Percentiles rank a stretch among this genome's conserved stretches.
Conservation (phyloP, 2,113 vertebrate species). For the Rhinolophus sinicus region DNA sequence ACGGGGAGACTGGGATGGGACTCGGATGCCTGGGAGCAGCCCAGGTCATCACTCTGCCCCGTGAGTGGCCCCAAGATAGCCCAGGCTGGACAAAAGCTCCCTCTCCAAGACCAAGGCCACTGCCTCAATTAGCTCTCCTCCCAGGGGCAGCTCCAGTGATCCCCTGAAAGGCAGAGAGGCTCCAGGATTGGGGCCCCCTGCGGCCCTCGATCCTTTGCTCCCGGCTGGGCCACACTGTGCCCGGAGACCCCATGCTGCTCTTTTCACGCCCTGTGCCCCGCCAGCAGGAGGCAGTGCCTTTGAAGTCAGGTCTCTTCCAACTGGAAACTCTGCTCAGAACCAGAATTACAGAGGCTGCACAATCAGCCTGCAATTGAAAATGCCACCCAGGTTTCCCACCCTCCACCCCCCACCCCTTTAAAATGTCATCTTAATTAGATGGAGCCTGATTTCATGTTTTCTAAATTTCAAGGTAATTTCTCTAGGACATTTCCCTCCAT, state of each 20-base stretch:
- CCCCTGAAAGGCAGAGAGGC: conserved; percentile 58
- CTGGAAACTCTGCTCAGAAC: conserved; percentile 64
- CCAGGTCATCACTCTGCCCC: not conserved
- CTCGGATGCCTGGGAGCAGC: too few relatives aligned
- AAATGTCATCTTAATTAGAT: conserved; percentile 21
- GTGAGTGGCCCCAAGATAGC: not conserved
- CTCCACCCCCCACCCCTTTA: accelerated
- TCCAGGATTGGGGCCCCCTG: not conserved
- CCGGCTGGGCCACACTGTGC: conserved; percentile 16
- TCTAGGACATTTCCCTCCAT: conserved; percentile 63
- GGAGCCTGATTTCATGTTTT: conserved; percentile 56
- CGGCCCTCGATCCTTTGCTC: conserved; percentile 51
- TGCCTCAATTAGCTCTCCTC: conserved; percentile 43
- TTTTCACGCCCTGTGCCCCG: conserved; percentile 34
- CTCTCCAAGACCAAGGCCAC: conserved; percentile 10
- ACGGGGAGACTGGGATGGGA: not conserved
- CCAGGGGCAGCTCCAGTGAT: conserved; percentile 2
- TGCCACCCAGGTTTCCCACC: accelerated
- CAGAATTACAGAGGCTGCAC: conserved; percentile 59
- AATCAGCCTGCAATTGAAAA: conserved; percentile 55
- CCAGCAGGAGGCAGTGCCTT: conserved; percentile 36
- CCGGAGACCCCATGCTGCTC: conserved; percentile 65
- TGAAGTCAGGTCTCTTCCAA: conserved; percentile 67
- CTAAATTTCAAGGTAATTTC: conserved; percentile 71
- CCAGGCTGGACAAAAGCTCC: not conserved